A percentile compares a stretch with the other conserved stretches of the same genome.
These are phyloP conservation scores for Tuberolachnus salignus DNA, from an alignment of 2,888 invertebrate species.

Conservation along the genomic window DNA sequence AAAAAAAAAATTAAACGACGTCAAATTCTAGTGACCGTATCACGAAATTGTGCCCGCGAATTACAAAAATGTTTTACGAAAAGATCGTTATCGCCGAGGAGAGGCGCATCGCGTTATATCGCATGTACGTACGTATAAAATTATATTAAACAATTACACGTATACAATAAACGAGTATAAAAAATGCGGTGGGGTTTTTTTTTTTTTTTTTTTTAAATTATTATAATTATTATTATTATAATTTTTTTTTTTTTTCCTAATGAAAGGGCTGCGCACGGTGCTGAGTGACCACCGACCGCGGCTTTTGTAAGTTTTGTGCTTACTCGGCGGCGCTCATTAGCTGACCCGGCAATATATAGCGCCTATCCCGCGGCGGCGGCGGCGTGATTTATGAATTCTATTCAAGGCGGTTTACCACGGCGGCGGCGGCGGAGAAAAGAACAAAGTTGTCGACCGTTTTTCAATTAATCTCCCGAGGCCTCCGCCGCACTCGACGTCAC, in stretches of 20 bases:
- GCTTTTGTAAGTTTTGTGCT: slow-evolving; percentile 55
- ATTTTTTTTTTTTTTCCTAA: slow-evolving; percentile 4
- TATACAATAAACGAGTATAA: slow-evolving; percentile 6
- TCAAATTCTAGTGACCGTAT: no score
- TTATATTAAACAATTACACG: no score
- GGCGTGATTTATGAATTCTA: slow-evolving; percentile 53
- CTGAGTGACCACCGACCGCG: slow-evolving; percentile 44
- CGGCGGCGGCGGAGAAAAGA: slow-evolving; percentile 23
- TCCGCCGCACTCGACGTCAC: neutral
- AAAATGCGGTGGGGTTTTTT: slow-evolving; percentile 28
- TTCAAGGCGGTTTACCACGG: slow-evolving; percentile 44
- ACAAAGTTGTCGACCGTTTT: slow-evolving; percentile 44
- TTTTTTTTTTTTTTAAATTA: slow-evolving; percentile 25
- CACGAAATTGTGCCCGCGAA: no score
- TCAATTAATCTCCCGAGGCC: slow-evolving; percentile 51
- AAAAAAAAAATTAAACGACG: no score
- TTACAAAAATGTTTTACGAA: no score
- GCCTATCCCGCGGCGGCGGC: neutral
- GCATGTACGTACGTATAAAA: no score
- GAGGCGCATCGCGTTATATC: no score
- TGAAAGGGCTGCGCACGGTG: slow-evolving; percentile 22
- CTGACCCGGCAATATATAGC: slow-evolving; percentile 51
- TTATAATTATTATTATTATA: no score
- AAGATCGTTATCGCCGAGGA: no score
- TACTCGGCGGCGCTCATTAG: slow-evolving; percentile 54